Percentiles rank a stretch among this genome's conserved stretches.
Evolutionary conservation across 2,113 vertebrate species (phyloP).

Genomic region (Raja brachyura): DNA sequence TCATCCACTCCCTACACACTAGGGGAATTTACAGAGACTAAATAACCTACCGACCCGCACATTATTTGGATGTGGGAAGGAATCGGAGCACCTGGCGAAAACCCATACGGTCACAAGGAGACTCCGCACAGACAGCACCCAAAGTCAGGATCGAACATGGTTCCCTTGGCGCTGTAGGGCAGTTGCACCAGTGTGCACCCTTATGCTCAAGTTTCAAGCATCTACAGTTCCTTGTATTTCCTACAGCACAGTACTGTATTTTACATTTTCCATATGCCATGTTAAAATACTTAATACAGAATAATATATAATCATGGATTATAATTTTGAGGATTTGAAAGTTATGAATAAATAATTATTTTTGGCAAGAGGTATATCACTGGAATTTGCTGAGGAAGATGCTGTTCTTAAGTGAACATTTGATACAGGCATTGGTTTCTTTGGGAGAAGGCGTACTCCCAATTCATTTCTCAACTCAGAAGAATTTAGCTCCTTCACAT

Average conservation of each 20-base stretch:
- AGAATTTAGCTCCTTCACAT: neutral
- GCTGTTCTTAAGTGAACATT: neutral
- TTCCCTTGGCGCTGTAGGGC: too few species aligned
- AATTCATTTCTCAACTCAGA: neutral
- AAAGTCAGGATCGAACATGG: too few species aligned
- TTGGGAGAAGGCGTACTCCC: neutral
- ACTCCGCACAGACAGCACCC: too few species aligned
- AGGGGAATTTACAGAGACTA: too few species aligned
- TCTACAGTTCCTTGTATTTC: neutral
- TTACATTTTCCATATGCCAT: neutral
- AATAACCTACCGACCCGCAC: too few species aligned
- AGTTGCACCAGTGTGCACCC: too few species aligned
- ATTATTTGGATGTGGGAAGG: too few species aligned
- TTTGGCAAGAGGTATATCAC: neutral
- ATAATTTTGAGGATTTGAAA: neutral
- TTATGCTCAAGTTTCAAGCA: too few species aligned
- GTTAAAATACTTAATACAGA: neutral
- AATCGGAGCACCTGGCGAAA: too few species aligned
- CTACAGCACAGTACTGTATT: neutral
- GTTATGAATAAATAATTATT: neutral
- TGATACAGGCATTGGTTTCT: neutral
- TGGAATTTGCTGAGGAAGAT: neutral
- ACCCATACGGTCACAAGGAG: too few species aligned
- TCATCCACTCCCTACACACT: too few species aligned
- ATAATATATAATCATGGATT: neutral